Evolutionary conservation across 2,888 invertebrate species (phyloP), one percentile per base, ranked within the genome.

Genomic region (Glomeris marginata): DNA sequence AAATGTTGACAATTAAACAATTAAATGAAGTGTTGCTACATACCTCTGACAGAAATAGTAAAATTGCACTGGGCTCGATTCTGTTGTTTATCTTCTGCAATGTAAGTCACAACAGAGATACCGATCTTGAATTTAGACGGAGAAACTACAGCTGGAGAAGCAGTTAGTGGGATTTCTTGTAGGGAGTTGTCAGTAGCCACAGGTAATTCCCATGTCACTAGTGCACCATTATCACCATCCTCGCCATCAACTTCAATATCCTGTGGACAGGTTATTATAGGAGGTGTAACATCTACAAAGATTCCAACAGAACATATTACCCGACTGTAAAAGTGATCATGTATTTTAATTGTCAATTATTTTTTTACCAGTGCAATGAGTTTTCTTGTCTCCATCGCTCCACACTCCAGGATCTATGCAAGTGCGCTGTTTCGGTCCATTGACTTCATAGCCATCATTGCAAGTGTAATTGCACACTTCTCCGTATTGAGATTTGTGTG

Each of bases 21-120:
- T 20, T 42, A 47, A 35, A 10, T 40, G 49, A 18, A 33, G 16
- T 11, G 8, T 10, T 20, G n/a, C 20, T 40, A 43, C 56, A 60
- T 61, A 74, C 74, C 77, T 53, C 67, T 52, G 16, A 80, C 74
- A 44, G 64, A 69, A 10, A 80, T 68, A 20, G 65, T 69, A 58
- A 80, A 78, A 52, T 69, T 69, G 59, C 81, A 81, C 50, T 71
- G 71, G 0, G 73, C 76, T 54, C 69, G 71, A 61, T 80, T 80
- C 40, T 73, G 71, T 51, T 70, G 72, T 1, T 68, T 62, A 64
- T 81, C 80, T 57, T 75, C 74, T 0, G 78, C 78, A 11, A 72
- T 69, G 62, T 79, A 80, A 0, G 71, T 72, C n/a, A 81, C 70
- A 11, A 63, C 63, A 3, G 75, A 75, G 20, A 62, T 61, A 1